phyloP scores from a whole-genome alignment of 2,888 invertebrate species.

The Leptopilina syphax region DNA sequence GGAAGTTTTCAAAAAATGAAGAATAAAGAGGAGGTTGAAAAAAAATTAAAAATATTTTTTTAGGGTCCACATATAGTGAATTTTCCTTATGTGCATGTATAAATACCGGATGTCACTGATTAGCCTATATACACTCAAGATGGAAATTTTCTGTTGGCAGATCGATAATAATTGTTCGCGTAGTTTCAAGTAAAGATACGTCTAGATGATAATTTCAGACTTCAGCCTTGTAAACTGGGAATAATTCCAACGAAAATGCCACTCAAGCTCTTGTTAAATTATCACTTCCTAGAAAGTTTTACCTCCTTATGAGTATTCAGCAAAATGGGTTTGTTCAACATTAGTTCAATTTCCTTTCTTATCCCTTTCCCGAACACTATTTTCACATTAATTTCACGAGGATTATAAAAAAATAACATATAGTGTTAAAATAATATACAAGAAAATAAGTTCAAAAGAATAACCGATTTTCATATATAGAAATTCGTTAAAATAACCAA shows the following conservation, averaged over 20 bases:
- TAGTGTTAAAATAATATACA: too few relatives aligned
- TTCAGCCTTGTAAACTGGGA: neutral
- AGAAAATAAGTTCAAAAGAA: neutral
- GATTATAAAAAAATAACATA: neutral
- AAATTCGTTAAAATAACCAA: too few relatives aligned
- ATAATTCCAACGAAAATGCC: slow-evolving; percentile 19
- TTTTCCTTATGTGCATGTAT: neutral
- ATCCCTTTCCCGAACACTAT: neutral
- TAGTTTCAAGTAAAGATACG: slow-evolving; percentile 18
- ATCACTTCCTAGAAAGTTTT: slow-evolving; percentile 12
- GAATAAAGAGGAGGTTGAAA: neutral
- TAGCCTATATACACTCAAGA: neutral
- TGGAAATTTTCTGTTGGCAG: slow-evolving; percentile 32
- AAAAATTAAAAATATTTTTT: neutral
- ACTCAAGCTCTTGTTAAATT: slow-evolving; percentile 6
- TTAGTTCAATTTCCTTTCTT: neutral
- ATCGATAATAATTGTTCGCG: slow-evolving; percentile 30
- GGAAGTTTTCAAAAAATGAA: too few relatives aligned
- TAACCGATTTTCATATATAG: too few relatives aligned
- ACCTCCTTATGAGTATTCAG: neutral
- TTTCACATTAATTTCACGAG: neutral
- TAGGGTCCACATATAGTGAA: neutral
- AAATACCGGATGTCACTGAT: slow-evolving; percentile 23
- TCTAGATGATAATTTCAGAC: slow-evolving; percentile 7
- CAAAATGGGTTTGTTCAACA: neutral